Conservation (phyloP, 2,797 vertebrate genomes). For the Martes flavigula region DNA sequence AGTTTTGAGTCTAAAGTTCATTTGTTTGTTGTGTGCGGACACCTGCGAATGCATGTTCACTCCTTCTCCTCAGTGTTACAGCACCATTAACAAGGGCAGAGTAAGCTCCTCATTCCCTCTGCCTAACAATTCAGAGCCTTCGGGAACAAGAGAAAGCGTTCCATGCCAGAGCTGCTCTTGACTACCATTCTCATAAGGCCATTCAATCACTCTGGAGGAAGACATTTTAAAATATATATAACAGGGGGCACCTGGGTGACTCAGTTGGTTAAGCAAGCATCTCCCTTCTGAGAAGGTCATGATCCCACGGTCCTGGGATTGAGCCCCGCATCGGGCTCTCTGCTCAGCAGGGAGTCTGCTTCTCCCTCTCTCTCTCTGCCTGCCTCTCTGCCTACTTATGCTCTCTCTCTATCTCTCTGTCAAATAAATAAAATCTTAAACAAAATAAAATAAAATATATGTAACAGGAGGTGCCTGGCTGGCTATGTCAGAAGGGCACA, state of each 20-base stretch:
- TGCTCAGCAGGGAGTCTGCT: too few relatives aligned
- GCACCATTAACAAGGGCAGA: neutral
- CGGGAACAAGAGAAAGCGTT: neutral
- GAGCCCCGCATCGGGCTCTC: too few relatives aligned
- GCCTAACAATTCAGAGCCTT: neutral
- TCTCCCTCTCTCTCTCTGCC: too few relatives aligned
- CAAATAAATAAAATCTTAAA: too few relatives aligned
- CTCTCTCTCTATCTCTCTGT: too few relatives aligned
- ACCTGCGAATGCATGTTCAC: neutral
- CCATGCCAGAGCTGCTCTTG: neutral
- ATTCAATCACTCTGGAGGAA: neutral
- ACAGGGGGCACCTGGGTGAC: neutral
- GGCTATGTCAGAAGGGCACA: neutral
- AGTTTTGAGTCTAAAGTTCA: neutral
- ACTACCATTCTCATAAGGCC: neutral
- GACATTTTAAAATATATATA: constrained; percentile 1
- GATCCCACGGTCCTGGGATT: too few relatives aligned
- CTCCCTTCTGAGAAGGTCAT: too few relatives aligned
- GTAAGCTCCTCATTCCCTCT: neutral
- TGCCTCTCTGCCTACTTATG: too few relatives aligned
- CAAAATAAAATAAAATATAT: too few relatives aligned
- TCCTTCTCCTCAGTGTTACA: neutral
- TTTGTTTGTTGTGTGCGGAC: neutral
- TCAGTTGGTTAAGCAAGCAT: neutral
- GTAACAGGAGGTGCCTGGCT: neutral